Percentiles rank a stretch among this genome's conserved stretches.
Conservation (phyloP, 2,888 invertebrate genomes). For the Himalopsyche kuldschensis region DNA sequence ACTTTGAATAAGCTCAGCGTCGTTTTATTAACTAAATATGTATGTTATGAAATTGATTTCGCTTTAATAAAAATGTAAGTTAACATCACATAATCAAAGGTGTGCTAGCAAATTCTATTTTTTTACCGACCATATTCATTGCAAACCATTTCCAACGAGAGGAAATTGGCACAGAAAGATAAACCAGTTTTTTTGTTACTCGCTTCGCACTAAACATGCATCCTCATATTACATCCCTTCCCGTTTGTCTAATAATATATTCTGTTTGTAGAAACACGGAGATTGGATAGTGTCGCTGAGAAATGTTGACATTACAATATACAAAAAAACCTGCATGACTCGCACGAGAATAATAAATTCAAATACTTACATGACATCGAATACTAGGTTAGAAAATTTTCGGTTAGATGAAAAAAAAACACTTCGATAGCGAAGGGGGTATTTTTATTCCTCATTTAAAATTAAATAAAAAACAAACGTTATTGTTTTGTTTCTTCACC, state of each 20-base stretch:
- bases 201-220: background rate
- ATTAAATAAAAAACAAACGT: too few species aligned
- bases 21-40: too few species aligned
- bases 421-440: too few species aligned
- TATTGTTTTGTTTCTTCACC: too few species aligned
- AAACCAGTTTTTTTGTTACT: slow-evolving; percentile 32
- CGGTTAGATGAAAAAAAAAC: too few species aligned
- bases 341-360: background rate
- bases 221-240: background rate
- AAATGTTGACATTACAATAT: background rate
- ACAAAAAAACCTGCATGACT: background rate
- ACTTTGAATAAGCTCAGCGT: too few species aligned
- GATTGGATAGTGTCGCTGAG: background rate
- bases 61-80: background rate
- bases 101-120: background rate
- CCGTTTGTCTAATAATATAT: background rate
- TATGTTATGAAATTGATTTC: background rate
- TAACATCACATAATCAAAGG: background rate
- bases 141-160: slow-evolving; percentile 23
- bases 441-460: too few species aligned
- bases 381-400: too few species aligned
- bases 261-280: background rate
- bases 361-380: background rate
- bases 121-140: background rate
- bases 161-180: slow-evolving; percentile 34